Base-by-base conservation (phyloP, 2,797 vertebrate genomes). In the Salmo trutta region DNA sequence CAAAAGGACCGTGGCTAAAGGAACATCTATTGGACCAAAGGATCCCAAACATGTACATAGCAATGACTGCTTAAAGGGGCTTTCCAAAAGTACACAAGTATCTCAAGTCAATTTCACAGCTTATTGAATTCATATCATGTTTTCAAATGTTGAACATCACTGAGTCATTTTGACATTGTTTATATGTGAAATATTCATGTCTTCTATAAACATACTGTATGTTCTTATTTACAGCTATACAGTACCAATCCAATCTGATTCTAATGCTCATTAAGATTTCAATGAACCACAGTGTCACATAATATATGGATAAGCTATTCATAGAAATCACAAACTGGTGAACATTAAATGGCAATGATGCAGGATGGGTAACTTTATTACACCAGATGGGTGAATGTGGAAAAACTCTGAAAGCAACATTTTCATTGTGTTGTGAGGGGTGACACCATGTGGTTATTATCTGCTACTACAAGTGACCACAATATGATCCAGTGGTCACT, bases 361-460 rank as follows among this genome's bases (percentile, higher is more conserved):
- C 12, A 69, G 17, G 3, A 17, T 36, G 59, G 52, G 51, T 33
- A 6, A 19, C 17, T 8, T 31, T 24, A 52, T 51, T 15, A 24
- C 24, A 31, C 29, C 51, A 73, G 19, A 7, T 17, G 29, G 16
- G 10, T 47, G 1, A 47, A 47, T 12, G 15, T 31, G 31, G 15
- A 6, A 67, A 36, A 67, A 67, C 15, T 3, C 19, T 33, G 27
- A 27, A 15, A 36, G 29, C 5, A 36, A 19, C 29, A 17, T 17
- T 10, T 19, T 52, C 10, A 17, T 41, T 56, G 65, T 80, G 76
- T 70, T 83, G 71, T 0, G 82, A 81, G 87, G 27, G 77, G 83
- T 71, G 90, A 77, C 91, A 85, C 36, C 87, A 24, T 82, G 84
- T 90, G 92, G 83, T 12, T 3, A 52, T 3, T 7, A 0, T 47